Percentiles rank a stretch among this genome's conserved stretches.
Conservation (phyloP, 2,113 vertebrate species). For the Scophthalmus maximus region DNA sequence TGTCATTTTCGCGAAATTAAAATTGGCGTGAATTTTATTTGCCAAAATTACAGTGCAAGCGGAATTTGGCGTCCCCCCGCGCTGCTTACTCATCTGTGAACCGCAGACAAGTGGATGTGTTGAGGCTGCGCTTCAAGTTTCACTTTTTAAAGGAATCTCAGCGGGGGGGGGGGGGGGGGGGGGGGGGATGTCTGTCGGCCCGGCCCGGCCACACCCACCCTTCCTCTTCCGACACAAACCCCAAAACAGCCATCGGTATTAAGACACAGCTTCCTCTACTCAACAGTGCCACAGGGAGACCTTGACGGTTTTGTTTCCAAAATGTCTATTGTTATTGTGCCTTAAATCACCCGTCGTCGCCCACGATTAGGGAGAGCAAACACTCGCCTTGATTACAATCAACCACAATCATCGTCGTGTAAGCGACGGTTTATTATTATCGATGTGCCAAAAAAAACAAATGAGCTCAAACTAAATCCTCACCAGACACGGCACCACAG, state of each 20-base stretch:
- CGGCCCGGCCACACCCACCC: conserved; percentile 67
- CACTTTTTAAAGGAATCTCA: conserved; percentile 57
- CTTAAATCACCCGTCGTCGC: conserved; percentile 55
- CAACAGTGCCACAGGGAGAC: conserved; percentile 49
- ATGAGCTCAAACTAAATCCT: conserved; percentile 46
- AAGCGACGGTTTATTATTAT: conserved; percentile 53
- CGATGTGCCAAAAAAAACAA: conserved; percentile 53
- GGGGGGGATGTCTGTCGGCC: conserved; percentile 40
- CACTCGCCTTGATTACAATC: conserved; percentile 66
- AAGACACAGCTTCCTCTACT: conserved; percentile 66
- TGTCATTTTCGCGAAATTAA: conserved; percentile 45
- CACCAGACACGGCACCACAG: conserved; percentile 38
- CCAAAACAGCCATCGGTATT: conserved; percentile 61
- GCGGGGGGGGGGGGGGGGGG: conserved; percentile 40
- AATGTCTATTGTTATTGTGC: conserved; percentile 56
- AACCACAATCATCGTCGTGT: conserved; percentile 54
- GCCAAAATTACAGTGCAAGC: conserved; percentile 62
- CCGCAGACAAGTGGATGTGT: conserved; percentile 47
- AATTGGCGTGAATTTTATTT: conserved; percentile 59
- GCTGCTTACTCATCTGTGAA: conserved; percentile 63
- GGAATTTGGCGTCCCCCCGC: conserved; percentile 17
- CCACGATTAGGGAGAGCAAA: conserved; percentile 46
- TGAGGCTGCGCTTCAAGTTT: conserved; percentile 59
- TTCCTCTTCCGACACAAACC: conserved; percentile 50
- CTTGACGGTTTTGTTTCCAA: conserved; percentile 54